Evolutionary conservation across 23 tunicate genomes (phyloP).

Genomic region (Trididemnum clinides): DNA sequence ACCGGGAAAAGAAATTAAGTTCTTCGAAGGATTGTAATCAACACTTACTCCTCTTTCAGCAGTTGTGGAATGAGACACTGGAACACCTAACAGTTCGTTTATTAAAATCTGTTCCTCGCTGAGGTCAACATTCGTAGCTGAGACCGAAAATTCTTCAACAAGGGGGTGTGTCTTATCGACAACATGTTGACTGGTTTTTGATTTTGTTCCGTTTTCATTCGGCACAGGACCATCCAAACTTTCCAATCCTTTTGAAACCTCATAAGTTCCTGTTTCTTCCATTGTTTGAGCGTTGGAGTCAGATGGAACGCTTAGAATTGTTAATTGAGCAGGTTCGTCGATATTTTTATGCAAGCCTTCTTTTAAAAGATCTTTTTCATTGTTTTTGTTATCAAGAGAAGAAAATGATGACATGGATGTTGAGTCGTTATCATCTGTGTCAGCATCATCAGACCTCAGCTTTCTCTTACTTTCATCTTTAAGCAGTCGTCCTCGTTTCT

Average conservation of each 20-base stretch:
- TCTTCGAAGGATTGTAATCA: too few relatives aligned
- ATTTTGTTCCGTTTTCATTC: too few relatives aligned
- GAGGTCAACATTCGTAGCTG: too few relatives aligned
- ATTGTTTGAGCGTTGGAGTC: neutral
- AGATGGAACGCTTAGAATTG: slow-evolving; percentile 11
- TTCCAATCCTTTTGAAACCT: neutral
- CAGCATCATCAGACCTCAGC: neutral
- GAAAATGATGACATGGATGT: neutral
- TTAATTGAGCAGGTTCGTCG: neutral
- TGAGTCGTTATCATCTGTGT: neutral
- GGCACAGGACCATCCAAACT: too few relatives aligned
- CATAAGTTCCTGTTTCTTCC: neutral
- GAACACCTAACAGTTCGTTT: too few relatives aligned
- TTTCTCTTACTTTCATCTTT: neutral
- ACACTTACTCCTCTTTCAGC: too few relatives aligned
- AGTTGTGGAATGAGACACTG: too few relatives aligned
- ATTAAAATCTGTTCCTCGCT: too few relatives aligned
- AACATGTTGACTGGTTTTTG: too few relatives aligned
- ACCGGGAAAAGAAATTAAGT: too few relatives aligned
- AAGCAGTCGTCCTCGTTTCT: neutral
- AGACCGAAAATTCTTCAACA: too few relatives aligned
- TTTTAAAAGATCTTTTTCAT: neutral
- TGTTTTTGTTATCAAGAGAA: neutral
- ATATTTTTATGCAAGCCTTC: neutral
- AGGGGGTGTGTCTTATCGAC: too few relatives aligned